A percentile compares a stretch with the other conserved stretches of the same genome.
These are phyloP conservation scores for Whitmania pigra DNA, from an alignment of 1,140 invertebrate genomes.

Conservation along the genomic window DNA sequence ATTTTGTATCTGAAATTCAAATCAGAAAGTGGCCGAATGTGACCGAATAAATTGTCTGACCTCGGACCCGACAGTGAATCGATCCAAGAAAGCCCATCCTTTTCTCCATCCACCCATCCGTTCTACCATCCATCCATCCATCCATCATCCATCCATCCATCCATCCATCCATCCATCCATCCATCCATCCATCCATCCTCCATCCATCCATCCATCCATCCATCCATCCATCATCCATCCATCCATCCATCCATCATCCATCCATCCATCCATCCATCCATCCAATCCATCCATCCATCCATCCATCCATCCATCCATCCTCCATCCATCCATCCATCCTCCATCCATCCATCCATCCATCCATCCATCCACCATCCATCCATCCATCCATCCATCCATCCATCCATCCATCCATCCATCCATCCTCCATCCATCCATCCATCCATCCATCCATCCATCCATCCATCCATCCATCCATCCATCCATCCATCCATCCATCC, in stretches of 20 bases:
- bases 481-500: too few species aligned
- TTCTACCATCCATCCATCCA: not conserved
- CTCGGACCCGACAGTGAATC: too few species aligned
- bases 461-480: slow-evolving; percentile 12
- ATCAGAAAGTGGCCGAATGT: too few species aligned
- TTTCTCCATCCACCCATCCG: not conserved
- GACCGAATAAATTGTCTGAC: too few species aligned
- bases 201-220: not conserved
- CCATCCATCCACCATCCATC: slow-evolving; percentile 6
- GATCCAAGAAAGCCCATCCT: too few species aligned
- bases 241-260: not conserved
- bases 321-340: not conserved
- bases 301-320: not conserved
- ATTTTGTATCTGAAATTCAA: too few species aligned
- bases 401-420: slow-evolving; percentile 14
- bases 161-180: slow-evolving; percentile 11
- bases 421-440: not conserved
- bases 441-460: slow-evolving; percentile 6
- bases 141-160: slow-evolving; percentile 5
- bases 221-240: slow-evolving; percentile 7
- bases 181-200: slow-evolving; percentile 11
- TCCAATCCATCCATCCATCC: not conserved
- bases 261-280: slow-evolving; percentile 13
- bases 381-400: slow-evolving; percentile 7
- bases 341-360: too few species aligned